Conservation (phyloP, 2,113 vertebrate species). For the Dromiciops gliroides region DNA sequence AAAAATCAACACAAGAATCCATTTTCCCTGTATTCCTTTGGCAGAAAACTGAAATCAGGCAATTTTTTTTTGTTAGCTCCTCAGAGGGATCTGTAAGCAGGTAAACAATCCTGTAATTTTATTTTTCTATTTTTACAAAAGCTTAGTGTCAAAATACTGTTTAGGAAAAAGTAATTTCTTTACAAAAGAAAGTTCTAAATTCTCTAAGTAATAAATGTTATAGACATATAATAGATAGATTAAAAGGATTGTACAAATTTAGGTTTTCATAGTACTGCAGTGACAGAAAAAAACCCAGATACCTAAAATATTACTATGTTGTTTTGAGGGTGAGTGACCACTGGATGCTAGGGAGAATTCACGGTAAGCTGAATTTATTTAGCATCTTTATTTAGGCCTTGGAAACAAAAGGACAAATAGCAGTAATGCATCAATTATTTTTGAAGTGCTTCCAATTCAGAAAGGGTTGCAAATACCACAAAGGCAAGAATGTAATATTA, state of each 20-base stretch:
- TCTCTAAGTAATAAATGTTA: not conserved
- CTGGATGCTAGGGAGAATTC: not conserved
- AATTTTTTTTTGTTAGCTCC: constrained; percentile 4
- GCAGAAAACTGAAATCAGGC: not conserved
- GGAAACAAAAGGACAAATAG: constrained; percentile 45
- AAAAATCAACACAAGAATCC: not conserved
- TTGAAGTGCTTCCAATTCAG: constrained; percentile 35
- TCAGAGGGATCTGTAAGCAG: not conserved
- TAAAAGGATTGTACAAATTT: not conserved
- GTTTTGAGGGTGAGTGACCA: not conserved
- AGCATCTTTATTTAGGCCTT: constrained; percentile 51
- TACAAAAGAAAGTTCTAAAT: not conserved
- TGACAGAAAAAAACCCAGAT: not conserved
- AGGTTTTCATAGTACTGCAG: not conserved
- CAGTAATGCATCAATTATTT: constrained; percentile 42
- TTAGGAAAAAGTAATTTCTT: not conserved
- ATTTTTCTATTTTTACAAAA: not conserved
- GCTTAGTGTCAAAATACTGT: not conserved
- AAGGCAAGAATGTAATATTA: constrained; percentile 18
- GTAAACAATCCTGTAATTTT: constrained; percentile 11
- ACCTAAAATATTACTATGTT: not conserved
- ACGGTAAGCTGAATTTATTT: not conserved
- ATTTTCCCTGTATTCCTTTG: not conserved
- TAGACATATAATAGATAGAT: not conserved
- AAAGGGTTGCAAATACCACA: not conserved